Evolutionary conservation across 2,888 invertebrate genomes (phyloP).

Genomic region (Drepana falcataria): DNA sequence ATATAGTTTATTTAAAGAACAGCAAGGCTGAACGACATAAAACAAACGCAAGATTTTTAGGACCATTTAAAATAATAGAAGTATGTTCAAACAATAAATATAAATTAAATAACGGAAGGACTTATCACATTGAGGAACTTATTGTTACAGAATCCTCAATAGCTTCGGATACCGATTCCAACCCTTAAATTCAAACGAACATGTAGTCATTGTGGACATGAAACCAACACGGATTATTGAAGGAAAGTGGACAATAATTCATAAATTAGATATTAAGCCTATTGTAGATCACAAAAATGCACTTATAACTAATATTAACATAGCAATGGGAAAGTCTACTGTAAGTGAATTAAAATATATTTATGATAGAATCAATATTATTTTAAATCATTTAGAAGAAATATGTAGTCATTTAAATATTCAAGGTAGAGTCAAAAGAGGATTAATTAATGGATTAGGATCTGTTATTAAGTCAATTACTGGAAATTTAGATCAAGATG

Average conservation of each 20-base stretch:
- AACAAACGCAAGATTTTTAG: background rate
- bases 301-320: no score
- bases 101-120: constrained; percentile 9
- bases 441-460: no score
- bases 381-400: no score
- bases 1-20: no score
- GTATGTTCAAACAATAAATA: constrained; percentile 5
- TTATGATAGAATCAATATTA: no score
- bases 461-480: no score
- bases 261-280: constrained; percentile 4
- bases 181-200: constrained; percentile 3
- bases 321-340: no score
- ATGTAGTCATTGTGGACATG: constrained; percentile 6
- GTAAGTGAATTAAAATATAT: no score
- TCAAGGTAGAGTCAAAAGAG: no score
- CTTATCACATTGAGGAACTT: constrained; percentile 11
- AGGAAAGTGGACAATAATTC: constrained; percentile 1
- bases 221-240: constrained; percentile 4
- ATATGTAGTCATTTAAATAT: no score
- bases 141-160: constrained; percentile 9
- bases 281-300: background rate
- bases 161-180: constrained; percentile 8
- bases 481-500: no score
- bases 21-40: no score
- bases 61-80: constrained; percentile 3